A percentile compares a stretch with the other conserved stretches of the same genome.
Evolutionary conservation across 2,113 vertebrate genomes (phyloP).

Genomic region (Hemibates koningsi): DNA sequence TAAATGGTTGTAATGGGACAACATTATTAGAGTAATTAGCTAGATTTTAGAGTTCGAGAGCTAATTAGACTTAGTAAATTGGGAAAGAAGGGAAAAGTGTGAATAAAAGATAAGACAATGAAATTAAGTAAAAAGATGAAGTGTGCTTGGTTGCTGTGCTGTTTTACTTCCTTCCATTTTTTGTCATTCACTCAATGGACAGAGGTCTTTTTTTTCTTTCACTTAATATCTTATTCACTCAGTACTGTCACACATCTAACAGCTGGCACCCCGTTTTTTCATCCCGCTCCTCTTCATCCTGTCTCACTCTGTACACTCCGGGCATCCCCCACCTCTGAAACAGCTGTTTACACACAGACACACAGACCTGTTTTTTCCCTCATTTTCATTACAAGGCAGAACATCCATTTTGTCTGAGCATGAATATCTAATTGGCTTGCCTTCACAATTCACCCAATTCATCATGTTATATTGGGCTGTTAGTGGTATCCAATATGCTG

Average conservation of each 20-base stretch:
- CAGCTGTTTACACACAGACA: neutral
- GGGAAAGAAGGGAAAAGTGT: no score
- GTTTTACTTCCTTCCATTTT: neutral
- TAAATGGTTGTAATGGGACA: constrained; percentile 19
- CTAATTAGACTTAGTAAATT: neutral
- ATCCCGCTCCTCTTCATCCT: neutral
- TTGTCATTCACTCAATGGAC: neutral
- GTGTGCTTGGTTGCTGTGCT: no score
- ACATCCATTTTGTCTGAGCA: constrained; percentile 55
- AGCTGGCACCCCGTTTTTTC: neutral
- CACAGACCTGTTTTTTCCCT: neutral
- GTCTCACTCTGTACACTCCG: neutral
- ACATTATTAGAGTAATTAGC: neutral
- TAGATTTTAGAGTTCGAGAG: neutral
- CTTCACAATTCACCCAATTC: constrained; percentile 54
- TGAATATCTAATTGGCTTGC: constrained; percentile 67
- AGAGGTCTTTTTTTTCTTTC: neutral
- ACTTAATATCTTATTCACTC: neutral
- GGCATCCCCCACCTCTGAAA: neutral
- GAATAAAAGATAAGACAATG: no score
- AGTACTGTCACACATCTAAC: neutral
- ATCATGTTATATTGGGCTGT: constrained; percentile 62
- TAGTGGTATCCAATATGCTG: constrained; percentile 53
- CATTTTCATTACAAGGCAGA: constrained; percentile 9
- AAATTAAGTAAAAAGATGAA: no score